Evolutionary conservation across 1,140 invertebrate genomes (phyloP).

Genomic region (Choristoneura fumiferana): DNA sequence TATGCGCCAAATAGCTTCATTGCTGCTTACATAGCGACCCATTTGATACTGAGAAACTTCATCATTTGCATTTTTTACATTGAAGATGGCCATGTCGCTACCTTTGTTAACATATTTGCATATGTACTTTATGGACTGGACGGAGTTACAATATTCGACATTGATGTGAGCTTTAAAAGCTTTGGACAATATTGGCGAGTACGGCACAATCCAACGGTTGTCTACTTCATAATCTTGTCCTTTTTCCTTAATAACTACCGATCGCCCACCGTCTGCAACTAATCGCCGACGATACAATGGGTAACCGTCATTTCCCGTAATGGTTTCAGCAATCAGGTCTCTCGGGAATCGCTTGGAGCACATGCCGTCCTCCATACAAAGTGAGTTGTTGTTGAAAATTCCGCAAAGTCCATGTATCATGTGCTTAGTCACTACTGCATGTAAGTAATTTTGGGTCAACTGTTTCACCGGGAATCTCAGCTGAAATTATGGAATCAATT

Average conservation of each 20-base stretch:
- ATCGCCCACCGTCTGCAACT: too few species aligned
- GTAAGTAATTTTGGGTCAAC: conserved; percentile 58
- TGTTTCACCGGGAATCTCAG: conserved; percentile 74
- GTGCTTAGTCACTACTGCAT: conserved; percentile 56
- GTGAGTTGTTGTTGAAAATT: too few species aligned
- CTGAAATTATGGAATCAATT: conserved; percentile 73
- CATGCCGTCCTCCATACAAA: too few species aligned
- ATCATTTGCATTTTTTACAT: conserved; percentile 36
- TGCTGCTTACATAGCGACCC: conserved; percentile 60
- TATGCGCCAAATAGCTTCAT: conserved; percentile 71
- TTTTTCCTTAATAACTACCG: background rate
- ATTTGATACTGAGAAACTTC: conserved; percentile 43
- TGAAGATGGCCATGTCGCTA: conserved; percentile 58
- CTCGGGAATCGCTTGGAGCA: too few species aligned
- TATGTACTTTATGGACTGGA: conserved; percentile 77
- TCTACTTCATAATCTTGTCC: too few species aligned
- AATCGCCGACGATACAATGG: too few species aligned
- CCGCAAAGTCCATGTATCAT: conserved; percentile 77
- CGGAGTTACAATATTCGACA: conserved; percentile 75
- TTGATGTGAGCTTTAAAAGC: conserved; percentile 76
- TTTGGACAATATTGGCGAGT: conserved; percentile 35
- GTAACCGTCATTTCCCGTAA: too few species aligned
- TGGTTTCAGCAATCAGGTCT: too few species aligned
- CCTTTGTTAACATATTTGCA: conserved; percentile 74
- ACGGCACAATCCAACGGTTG: conserved; percentile 25